Evolutionary conservation across 2,888 invertebrate species (phyloP), one percentile per base, ranked within the genome.

Genomic region (Eucriotettix oculatus): DNA sequence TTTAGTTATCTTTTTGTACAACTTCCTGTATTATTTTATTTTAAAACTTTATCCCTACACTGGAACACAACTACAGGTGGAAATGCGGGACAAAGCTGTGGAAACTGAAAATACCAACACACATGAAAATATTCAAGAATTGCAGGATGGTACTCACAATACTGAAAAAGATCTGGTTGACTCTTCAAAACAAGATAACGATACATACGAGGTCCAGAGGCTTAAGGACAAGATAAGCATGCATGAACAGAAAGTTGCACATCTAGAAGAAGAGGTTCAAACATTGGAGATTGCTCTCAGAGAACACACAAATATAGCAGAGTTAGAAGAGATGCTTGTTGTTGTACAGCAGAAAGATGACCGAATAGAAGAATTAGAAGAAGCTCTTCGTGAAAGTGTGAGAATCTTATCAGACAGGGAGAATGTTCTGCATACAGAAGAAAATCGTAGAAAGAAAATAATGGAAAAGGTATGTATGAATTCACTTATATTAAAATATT

Each of bases 351-450:
- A 78, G 66, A 85, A 84, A 72, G 79, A 82, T 60, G 80, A 79
- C 63, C 77, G 85, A 65, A 87, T 92, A 59, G 80, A 82, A 68
- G 88, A 90, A 69, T 74, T 94, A 66, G 91, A 90, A 71, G 87
- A 88, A 66, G 92, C 92, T 17, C 75, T 94, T 62, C 80, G 88
- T 62, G 89, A 90, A 72, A 91, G 88, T 64, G 85, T 86, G 60
- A 71, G 81, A 69, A 81, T 87, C 68, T 82, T 84, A n/a, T 79
- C 82, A 3, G 84, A 86, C 65, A 77, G 84, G 64, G 85, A 85
- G 67, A 78, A 78, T 66, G 80, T 83, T 64, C 78, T 84, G 65
- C 79, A 79, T 68, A 77, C 80, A 66, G 85, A 86, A 71, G 84
- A 85, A 70, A 75, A 78, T 67, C 77, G 78, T 67, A 76, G 82